These are phyloP conservation scores for Plagiodera versicolora DNA, from an alignment of 2,888 invertebrate species.

Conservation along the genomic window DNA sequence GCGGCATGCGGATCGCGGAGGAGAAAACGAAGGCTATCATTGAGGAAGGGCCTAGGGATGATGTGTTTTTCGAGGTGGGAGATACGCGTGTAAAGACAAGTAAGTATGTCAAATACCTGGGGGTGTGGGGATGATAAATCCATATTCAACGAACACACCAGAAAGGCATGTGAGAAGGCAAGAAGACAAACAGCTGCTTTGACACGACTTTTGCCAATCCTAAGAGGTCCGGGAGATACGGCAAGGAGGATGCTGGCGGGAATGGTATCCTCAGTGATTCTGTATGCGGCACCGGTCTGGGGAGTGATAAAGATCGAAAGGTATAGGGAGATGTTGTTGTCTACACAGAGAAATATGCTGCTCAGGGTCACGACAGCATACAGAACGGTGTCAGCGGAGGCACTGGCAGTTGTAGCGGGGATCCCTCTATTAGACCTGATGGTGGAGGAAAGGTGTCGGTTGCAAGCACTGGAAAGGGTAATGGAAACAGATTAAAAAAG, in stretches of 20 bases:
- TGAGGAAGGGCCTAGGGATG: slow-evolving; percentile 5
- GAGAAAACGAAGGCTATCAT: slow-evolving; percentile 21
- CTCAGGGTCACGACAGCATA: not conserved
- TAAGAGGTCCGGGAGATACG: not conserved
- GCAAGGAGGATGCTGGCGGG: not conserved
- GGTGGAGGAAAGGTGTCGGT: not conserved
- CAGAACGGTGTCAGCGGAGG: not conserved
- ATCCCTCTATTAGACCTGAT: not conserved
- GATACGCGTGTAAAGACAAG: not conserved
- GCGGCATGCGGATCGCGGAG: not conserved
- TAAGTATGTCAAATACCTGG: not conserved
- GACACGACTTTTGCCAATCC: not conserved
- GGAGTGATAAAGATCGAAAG: not conserved
- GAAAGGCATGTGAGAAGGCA: not conserved
- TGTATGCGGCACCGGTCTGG: slow-evolving; percentile 3
- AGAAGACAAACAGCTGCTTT: not conserved
- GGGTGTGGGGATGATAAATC: not conserved
- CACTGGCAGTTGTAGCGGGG: not conserved
- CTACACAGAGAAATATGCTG: not conserved
- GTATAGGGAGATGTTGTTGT: not conserved
- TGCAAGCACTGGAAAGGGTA: not conserved
- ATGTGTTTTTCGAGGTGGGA: not conserved
- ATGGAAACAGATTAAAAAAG: not conserved
- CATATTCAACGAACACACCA: not conserved
- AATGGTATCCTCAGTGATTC: not conserved